A percentile compares a stretch with the other conserved stretches of the same genome.
Conservation (phyloP, 2,113 vertebrate genomes). For the Passer montanus region DNA sequence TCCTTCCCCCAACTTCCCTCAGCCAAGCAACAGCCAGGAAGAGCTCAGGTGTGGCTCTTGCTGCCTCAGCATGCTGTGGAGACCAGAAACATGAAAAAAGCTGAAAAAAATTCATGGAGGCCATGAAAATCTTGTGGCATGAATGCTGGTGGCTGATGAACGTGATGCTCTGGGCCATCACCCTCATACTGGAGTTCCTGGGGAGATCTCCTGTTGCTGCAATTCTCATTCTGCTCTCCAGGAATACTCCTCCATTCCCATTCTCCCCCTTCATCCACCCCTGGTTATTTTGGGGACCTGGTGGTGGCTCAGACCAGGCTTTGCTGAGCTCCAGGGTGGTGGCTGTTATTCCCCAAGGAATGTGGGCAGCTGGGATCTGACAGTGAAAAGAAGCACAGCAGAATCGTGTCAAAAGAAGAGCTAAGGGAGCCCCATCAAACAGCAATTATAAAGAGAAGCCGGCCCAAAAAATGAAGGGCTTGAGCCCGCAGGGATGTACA, state of each 20-base stretch:
- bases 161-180: background rate
- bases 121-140: background rate
- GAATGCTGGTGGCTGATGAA: background rate
- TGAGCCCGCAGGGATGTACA: background rate
- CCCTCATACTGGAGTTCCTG: accelerated
- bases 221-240: background rate
- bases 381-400: background rate
- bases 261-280: background rate
- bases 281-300: background rate
- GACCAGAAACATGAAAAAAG: background rate
- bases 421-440: background rate
- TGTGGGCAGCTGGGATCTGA: background rate
- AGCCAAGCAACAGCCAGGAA: background rate
- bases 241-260: background rate
- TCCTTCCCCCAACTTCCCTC: background rate
- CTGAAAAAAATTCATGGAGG: accelerated
- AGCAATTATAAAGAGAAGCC: background rate
- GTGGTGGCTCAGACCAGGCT: background rate
- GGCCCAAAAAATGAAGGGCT: background rate
- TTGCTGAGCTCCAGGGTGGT: background rate
- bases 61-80: background rate
- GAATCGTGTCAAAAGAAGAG: background rate
- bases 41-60: background rate
- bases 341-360: background rate
- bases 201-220: background rate